phyloP scores from a whole-genome alignment of 2,888 invertebrate genomes.

The Drosophila melanosoma region DNA sequence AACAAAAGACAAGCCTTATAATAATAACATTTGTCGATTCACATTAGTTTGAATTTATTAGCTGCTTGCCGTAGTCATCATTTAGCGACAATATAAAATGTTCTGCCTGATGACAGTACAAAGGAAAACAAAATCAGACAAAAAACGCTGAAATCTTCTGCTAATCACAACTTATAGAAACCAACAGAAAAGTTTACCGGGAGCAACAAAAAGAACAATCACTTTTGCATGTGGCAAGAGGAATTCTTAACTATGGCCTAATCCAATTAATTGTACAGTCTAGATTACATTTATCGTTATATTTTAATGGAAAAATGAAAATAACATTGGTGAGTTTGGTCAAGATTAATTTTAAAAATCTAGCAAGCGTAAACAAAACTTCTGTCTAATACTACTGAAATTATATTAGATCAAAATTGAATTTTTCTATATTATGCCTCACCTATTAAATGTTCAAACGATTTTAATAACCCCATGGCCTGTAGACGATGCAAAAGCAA shows the following conservation, averaged over 20 bases:
- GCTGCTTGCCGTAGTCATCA: slow-evolving; percentile 14
- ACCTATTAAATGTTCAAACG: not conserved
- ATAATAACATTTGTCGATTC: slow-evolving; percentile 49
- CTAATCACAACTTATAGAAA: slow-evolving; percentile 47
- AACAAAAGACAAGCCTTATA: slow-evolving; percentile 60
- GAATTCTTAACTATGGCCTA: not conserved
- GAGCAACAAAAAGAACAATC: slow-evolving; percentile 3
- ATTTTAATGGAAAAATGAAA: not conserved
- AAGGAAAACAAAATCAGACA: not conserved
- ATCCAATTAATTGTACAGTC: not conserved
- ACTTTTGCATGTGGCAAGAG: slow-evolving; percentile 24
- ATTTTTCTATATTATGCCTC: not conserved
- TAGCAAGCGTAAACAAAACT: not conserved
- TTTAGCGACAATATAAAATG: not conserved
- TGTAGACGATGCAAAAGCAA: slow-evolving; percentile 2
- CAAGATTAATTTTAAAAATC: not conserved
- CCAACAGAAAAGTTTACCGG: slow-evolving; percentile 28
- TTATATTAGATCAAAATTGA: not conserved
- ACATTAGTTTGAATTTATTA: slow-evolving; percentile 54
- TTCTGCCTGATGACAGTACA: slow-evolving; percentile 21
- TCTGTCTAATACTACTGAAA: not conserved
- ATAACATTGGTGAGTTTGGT: not conserved
- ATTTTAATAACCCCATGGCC: not conserved
- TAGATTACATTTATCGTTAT: not conserved
- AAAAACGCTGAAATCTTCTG: not conserved